Evolutionary conservation across 1,140 invertebrate genomes (phyloP).

Genomic region (Pachyrhynchus sulphureomaculatus): DNA sequence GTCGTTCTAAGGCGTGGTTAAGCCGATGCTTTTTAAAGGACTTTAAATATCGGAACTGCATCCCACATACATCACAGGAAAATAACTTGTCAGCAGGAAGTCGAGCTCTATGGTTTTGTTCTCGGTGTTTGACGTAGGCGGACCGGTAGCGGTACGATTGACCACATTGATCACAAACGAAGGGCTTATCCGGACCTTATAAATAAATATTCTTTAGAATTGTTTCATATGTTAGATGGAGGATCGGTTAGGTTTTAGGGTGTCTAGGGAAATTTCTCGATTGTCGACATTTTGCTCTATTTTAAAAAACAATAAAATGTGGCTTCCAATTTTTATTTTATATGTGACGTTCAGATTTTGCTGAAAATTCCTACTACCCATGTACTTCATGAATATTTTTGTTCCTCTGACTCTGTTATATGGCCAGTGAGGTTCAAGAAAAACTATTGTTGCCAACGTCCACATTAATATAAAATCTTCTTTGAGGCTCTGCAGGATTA

Average conservation of each 20-base stretch:
- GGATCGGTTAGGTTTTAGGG: background rate
- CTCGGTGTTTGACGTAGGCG: slow-evolving; percentile 83
- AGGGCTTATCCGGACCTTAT: slow-evolving; percentile 72
- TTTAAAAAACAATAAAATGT: background rate
- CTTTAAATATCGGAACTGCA: slow-evolving; percentile 80
- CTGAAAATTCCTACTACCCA: no score
- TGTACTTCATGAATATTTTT: no score
- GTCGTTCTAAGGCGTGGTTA: slow-evolving; percentile 79
- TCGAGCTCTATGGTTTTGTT: slow-evolving; percentile 82
- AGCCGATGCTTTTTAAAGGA: slow-evolving; percentile 87
- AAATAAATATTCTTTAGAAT: background rate
- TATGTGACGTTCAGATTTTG: no score
- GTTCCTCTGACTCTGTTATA: no score
- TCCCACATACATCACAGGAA: slow-evolving; percentile 85
- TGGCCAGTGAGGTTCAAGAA: no score
- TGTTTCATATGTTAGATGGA: background rate
- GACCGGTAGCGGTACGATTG: slow-evolving; percentile 86
- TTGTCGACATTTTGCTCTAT: slow-evolving; percentile 43
- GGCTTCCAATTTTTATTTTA: no score
- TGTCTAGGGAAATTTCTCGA: background rate
- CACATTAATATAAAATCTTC: no score
- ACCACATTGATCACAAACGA: slow-evolving; percentile 87
- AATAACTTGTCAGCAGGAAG: slow-evolving; percentile 85
- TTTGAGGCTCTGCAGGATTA: no score
- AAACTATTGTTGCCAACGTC: no score